Conservation (phyloP, 2,888 invertebrate genomes). For the Anarsia innoxiella region DNA sequence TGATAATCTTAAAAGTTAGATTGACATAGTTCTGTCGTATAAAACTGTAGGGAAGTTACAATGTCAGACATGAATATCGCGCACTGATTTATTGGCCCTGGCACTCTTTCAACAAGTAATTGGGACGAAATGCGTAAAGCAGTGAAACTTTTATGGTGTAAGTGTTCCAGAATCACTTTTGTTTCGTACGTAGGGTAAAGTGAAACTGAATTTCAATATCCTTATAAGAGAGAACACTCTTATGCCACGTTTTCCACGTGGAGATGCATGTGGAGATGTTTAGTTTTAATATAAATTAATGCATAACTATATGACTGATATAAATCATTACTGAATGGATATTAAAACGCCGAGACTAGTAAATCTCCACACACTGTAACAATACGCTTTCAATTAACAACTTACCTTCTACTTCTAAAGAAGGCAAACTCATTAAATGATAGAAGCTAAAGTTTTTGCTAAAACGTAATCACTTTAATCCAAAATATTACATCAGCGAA, state of each 20-base stretch:
- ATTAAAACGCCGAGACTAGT: too few relatives aligned
- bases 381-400: too few relatives aligned
- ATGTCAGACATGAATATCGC: constrained; percentile 47
- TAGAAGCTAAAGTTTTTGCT: constrained; percentile 15
- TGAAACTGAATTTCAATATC: too few relatives aligned
- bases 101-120: constrained; percentile 61
- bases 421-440: too few relatives aligned
- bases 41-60: constrained; percentile 58
- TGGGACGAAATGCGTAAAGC: constrained; percentile 39
- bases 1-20: constrained; percentile 72
- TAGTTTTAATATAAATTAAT: too few relatives aligned
- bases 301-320: too few relatives aligned
- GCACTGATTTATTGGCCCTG: constrained; percentile 54
- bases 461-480: constrained; percentile 35
- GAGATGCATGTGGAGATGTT: too few relatives aligned
- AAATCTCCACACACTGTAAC: too few relatives aligned
- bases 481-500: constrained; percentile 50
- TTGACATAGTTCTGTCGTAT: constrained; percentile 67
- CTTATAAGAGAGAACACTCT: too few relatives aligned
- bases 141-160: constrained; percentile 40
- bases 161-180: constrained; percentile 19
- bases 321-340: too few relatives aligned
- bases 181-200: too few relatives aligned
- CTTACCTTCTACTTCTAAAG: neutral
- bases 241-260: too few relatives aligned